Conservation (phyloP, 2,888 invertebrate genomes). For the Stegana nigrithorax region DNA sequence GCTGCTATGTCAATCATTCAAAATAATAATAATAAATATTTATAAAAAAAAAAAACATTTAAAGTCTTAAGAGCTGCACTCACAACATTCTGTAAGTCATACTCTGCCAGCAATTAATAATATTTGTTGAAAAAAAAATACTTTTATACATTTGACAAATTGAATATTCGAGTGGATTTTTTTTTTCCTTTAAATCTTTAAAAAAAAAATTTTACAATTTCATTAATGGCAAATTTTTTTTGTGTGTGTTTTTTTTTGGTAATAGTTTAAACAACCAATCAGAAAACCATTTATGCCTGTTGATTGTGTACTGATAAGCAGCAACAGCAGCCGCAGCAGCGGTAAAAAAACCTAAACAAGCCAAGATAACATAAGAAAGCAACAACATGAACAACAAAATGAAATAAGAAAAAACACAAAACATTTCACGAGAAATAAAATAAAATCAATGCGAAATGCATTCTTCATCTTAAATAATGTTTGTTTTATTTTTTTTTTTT, state of each 20-base stretch:
- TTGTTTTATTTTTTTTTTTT: background rate
- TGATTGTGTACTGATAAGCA: conserved; percentile 1
- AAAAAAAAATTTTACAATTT: background rate
- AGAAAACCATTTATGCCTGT: background rate
- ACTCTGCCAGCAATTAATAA: too few relatives aligned
- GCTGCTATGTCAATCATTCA: too few relatives aligned
- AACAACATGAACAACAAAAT: background rate
- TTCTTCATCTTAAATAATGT: too few relatives aligned
- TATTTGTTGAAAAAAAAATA: too few relatives aligned
- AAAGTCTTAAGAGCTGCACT: too few relatives aligned
- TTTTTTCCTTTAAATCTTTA: too few relatives aligned
- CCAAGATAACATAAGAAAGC: background rate
- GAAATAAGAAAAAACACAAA: conserved; percentile 1
- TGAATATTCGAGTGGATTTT: background rate
- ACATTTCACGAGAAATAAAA: conserved; percentile 1
- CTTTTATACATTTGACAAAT: too few relatives aligned
- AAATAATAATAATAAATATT: too few relatives aligned
- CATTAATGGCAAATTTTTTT: background rate
- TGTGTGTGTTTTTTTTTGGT: background rate
- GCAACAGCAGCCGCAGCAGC: background rate
- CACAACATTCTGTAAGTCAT: too few relatives aligned
- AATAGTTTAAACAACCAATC: background rate
- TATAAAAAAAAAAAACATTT: too few relatives aligned
- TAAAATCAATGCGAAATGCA: background rate
- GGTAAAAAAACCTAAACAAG: too few relatives aligned